Evolutionary conservation across 2,888 invertebrate genomes (phyloP).

Genomic region (Oeneis ivallda): DNA sequence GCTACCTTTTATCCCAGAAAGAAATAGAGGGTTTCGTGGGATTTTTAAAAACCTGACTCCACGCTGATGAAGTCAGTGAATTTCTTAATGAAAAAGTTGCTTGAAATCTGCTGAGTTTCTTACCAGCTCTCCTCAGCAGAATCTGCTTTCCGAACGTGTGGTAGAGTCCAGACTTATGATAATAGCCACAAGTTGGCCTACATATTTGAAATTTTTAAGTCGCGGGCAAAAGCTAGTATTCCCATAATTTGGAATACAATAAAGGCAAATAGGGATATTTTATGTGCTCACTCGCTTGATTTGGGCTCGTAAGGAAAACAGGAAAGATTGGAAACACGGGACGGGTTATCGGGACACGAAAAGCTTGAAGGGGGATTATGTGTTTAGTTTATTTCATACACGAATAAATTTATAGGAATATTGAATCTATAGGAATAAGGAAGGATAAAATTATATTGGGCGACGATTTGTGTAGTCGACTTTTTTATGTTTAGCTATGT

Average conservation of each 20-base stretch:
- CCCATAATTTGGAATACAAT: constrained; percentile 47
- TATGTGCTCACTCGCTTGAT: constrained; percentile 37
- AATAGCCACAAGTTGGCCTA: no score
- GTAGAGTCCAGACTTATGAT: no score
- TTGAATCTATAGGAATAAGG: constrained; percentile 12
- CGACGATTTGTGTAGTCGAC: background rate
- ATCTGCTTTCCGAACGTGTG: no score
- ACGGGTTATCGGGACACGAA: constrained; percentile 35
- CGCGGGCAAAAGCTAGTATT: no score
- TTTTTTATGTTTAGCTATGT: background rate
- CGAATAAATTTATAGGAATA: constrained; percentile 30
- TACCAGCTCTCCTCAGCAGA: no score
- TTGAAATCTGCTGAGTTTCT: no score
- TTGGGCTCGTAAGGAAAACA: constrained; percentile 36
- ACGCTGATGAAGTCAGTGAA: no score
- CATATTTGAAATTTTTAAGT: no score
- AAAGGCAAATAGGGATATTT: constrained; percentile 32
- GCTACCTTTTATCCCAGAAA: no score
- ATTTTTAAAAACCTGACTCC: no score
- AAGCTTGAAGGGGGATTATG: constrained; percentile 35
- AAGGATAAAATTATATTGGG: constrained; percentile 14
- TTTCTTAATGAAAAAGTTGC: no score
- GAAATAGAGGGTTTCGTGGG: no score
- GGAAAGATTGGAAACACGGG: constrained; percentile 35
- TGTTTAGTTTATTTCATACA: constrained; percentile 34